Percentiles rank a stretch among this genome's conserved stretches.
Conservation (phyloP, 2,888 invertebrate genomes). For the Archaeoteleia sp. region DNA sequence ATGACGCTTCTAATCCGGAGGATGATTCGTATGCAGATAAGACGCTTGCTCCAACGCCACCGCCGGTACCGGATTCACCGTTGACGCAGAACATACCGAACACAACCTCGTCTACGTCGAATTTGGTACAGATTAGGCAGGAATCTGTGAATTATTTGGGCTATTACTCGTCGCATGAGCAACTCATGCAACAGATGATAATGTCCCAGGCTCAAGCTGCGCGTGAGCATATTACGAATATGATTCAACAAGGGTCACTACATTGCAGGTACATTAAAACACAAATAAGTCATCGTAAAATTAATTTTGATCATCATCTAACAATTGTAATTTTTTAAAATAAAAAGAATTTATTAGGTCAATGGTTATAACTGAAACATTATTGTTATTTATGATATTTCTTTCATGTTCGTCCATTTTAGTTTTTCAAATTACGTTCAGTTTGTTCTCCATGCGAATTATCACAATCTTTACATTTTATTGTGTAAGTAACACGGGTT, state of each 20-base stretch:
- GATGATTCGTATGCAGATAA: constrained; percentile 52
- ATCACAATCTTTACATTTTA: too few species aligned
- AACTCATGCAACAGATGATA: constrained; percentile 80
- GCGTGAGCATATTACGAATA: constrained; percentile 77
- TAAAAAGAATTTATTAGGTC: too few species aligned
- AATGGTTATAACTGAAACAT: too few species aligned
- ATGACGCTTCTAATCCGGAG: constrained; percentile 32
- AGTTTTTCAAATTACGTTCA: too few species aligned
- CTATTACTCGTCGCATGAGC: constrained; percentile 82
- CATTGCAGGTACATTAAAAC: constrained; percentile 78
- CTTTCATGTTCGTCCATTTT: too few species aligned
- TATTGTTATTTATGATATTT: too few species aligned
- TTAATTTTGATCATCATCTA: too few species aligned
- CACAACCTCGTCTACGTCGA: constrained; percentile 57
- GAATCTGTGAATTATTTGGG: constrained; percentile 83
- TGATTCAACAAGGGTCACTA: constrained; percentile 81
- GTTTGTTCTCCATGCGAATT: too few species aligned
- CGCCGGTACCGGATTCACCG: constrained; percentile 71
- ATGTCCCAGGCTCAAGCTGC: constrained; percentile 78
- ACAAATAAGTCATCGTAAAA: too few species aligned
- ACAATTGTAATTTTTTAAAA: too few species aligned
- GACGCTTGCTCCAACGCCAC: constrained; percentile 67
- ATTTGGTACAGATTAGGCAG: constrained; percentile 75
- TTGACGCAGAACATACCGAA: constrained; percentile 60
- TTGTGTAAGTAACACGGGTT: too few species aligned